phyloP scores from a whole-genome alignment of 1,140 invertebrate species.

The Bombyx mori region DNA sequence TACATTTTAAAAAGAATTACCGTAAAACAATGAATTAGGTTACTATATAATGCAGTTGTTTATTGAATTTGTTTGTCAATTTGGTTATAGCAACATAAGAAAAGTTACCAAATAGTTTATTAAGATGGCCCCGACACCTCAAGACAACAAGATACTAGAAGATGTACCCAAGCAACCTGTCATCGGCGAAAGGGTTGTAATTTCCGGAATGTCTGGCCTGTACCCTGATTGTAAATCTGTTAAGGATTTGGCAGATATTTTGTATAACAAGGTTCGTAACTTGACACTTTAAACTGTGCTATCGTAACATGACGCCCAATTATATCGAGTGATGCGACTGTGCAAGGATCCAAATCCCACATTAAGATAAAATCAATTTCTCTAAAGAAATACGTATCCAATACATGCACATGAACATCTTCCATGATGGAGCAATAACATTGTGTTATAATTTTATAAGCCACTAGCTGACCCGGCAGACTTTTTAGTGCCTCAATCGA shows the following conservation, averaged over 20 bases:
- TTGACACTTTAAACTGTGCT: too few species aligned
- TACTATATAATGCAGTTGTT: neutral
- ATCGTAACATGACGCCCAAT: too few species aligned
- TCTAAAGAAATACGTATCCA: too few species aligned
- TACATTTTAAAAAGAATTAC: too few species aligned
- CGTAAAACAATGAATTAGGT: neutral
- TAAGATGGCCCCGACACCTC: neutral
- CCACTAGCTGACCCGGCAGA: too few species aligned
- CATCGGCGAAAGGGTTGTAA: neutral
- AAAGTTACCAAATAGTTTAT: neutral
- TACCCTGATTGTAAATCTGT: neutral
- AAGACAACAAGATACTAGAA: neutral
- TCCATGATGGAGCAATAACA: too few species aligned
- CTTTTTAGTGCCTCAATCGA: too few species aligned
- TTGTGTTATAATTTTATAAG: too few species aligned
- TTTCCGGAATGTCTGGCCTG: constrained; percentile 3
- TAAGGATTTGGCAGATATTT: neutral
- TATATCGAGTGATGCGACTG: too few species aligned
- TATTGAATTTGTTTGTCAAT: neutral
- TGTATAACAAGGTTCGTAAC: neutral
- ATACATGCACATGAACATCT: too few species aligned
- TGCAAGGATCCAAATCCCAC: too few species aligned
- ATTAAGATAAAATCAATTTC: too few species aligned
- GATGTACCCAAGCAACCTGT: neutral
- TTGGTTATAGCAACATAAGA: neutral